phyloP scores from a whole-genome alignment of 2,888 invertebrate species.

The Camponotus fellah region DNA sequence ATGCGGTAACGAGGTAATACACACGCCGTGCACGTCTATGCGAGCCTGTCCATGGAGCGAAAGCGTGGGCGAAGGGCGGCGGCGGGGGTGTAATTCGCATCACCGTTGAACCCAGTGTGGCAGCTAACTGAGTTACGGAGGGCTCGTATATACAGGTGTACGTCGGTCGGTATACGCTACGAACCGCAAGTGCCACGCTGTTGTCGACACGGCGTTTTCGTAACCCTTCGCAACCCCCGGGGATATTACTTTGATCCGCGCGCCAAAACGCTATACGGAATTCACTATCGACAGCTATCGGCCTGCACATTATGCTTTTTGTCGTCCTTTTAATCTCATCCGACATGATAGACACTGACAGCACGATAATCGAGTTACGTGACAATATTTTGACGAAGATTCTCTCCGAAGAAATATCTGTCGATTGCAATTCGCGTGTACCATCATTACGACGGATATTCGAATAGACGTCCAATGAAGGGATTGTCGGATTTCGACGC shows the following conservation, averaged over 20 bases:
- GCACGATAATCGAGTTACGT: not conserved
- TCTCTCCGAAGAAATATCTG: not conserved
- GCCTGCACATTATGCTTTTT: not conserved
- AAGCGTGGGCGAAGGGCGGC: no score
- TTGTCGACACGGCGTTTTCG: constrained; percentile 57
- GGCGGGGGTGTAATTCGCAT: constrained; percentile 72
- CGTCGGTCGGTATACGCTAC: constrained; percentile 23
- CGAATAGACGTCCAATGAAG: not conserved
- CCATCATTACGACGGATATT: not conserved
- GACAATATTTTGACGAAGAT: not conserved
- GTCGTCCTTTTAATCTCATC: not conserved
- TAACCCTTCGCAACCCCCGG: constrained; percentile 9
- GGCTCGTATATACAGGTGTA: constrained; percentile 44
- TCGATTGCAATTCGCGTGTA: not conserved
- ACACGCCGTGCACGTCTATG: constrained; percentile 71
- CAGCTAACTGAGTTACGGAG: constrained; percentile 70
- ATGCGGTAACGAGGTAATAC: constrained; percentile 74
- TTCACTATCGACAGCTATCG: not conserved
- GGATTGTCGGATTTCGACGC: not conserved
- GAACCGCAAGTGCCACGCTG: constrained; percentile 44
- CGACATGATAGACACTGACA: no score
- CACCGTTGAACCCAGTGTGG: constrained; percentile 63
- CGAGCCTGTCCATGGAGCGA: constrained; percentile 9
- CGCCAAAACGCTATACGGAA: constrained; percentile 13
- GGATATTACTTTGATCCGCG: constrained; percentile 47